Percentiles rank a stretch among this genome's conserved stretches.
These are phyloP conservation scores for Bufotes viridis DNA, from an alignment of 2,797 vertebrate genomes.

Conservation along the genomic window DNA sequence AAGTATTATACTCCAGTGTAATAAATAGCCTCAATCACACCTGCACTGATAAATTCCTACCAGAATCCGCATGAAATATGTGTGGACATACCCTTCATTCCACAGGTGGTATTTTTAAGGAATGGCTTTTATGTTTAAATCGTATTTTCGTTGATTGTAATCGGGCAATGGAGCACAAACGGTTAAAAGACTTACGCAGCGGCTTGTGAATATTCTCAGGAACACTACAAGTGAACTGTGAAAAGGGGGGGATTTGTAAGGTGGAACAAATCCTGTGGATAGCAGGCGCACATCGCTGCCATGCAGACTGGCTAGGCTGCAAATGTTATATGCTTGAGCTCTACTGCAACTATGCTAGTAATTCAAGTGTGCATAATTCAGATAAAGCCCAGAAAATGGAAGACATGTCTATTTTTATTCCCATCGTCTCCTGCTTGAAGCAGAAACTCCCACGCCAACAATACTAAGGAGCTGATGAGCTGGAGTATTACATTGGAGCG, in stretches of 20 bases:
- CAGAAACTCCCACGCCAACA: slow-evolving; percentile 58
- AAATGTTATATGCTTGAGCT: slow-evolving; percentile 40
- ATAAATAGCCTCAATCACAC: too few relatives aligned
- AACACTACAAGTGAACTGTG: slow-evolving; percentile 40
- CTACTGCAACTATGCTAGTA: slow-evolving; percentile 27
- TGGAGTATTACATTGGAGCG: slow-evolving; percentile 31
- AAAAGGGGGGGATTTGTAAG: slow-evolving; percentile 24
- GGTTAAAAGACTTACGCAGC: background rate
- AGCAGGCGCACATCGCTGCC: slow-evolving; percentile 37
- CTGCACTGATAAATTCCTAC: too few relatives aligned
- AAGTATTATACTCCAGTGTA: too few relatives aligned
- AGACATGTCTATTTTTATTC: slow-evolving; percentile 60
- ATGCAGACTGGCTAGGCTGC: slow-evolving; percentile 18
- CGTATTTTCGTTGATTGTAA: background rate
- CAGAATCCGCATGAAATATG: background rate
- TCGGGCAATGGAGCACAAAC: background rate
- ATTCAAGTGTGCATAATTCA: slow-evolving; percentile 55
- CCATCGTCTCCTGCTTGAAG: slow-evolving; percentile 48
- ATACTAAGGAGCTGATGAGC: slow-evolving; percentile 44
- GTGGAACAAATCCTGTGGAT: slow-evolving; percentile 46
- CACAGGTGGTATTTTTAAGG: background rate
- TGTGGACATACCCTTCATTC: background rate
- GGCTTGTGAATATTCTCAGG: slow-evolving; percentile 14
- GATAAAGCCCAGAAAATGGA: slow-evolving; percentile 57
- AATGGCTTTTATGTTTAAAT: background rate